Conservation (phyloP, 2,888 invertebrate genomes). For the Phalera bucephala region DNA sequence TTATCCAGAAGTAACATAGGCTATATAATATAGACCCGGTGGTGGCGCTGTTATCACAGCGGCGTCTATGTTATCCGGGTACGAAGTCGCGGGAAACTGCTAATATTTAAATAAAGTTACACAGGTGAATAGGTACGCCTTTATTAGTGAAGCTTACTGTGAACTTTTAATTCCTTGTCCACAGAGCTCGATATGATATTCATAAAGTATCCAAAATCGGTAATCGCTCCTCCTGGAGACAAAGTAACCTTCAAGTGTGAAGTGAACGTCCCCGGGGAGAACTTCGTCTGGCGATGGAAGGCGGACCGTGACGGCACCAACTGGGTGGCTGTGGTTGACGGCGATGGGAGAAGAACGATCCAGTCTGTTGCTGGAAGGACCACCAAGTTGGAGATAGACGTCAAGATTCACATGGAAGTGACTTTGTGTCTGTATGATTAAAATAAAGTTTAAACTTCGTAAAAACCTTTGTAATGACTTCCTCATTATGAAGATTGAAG, state of each 20-base stretch:
- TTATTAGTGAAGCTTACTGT: too few relatives aligned
- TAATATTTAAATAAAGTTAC: too few relatives aligned
- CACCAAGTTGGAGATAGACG: slow-evolving; percentile 72
- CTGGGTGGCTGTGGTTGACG: slow-evolving; percentile 53
- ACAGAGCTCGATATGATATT: slow-evolving; percentile 87
- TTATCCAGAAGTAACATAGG: too few relatives aligned
- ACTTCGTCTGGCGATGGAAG: slow-evolving; percentile 90
- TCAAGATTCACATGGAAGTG: slow-evolving; percentile 71
- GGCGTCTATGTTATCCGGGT: too few relatives aligned
- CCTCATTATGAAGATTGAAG: too few relatives aligned
- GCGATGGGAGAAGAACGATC: slow-evolving; percentile 35
- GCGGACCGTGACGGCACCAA: slow-evolving; percentile 54
- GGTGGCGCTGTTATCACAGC: too few relatives aligned
- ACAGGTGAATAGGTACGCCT: too few relatives aligned
- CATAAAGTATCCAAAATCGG: slow-evolving; percentile 89
- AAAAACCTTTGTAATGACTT: too few relatives aligned
- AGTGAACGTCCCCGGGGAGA: slow-evolving; percentile 90
- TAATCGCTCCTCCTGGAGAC: slow-evolving; percentile 91
- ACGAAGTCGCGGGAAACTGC: too few relatives aligned
- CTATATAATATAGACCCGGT: too few relatives aligned
- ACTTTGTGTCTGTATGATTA: slow-evolving; percentile 67
- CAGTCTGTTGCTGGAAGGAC: slow-evolving; percentile 20
- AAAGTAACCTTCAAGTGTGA: slow-evolving; percentile 92
- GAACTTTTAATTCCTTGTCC: too few relatives aligned
- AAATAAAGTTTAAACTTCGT: too few relatives aligned